Evolutionary conservation across 2,113 vertebrate species (phyloP).

Genomic region (Proterorhinus semilunaris): DNA sequence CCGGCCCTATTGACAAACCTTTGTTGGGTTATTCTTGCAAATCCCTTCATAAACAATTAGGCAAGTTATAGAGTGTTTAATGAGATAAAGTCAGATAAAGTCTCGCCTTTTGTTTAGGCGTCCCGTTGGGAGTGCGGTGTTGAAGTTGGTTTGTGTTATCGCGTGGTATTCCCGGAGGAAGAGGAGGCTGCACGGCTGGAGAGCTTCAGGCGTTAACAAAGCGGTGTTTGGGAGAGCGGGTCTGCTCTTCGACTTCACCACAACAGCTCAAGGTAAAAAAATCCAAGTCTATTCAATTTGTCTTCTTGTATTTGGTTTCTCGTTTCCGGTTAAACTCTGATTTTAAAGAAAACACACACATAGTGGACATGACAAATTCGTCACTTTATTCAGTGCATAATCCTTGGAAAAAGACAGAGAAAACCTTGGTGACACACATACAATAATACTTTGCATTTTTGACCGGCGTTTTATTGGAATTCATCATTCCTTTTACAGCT

Average conservation of each 20-base stretch:
- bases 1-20: slow-evolving; percentile 54
- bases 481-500: too few relatives aligned
- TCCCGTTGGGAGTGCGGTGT: slow-evolving; percentile 56
- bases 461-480: too few relatives aligned
- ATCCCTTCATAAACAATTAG: slow-evolving; percentile 77
- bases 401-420: too few relatives aligned
- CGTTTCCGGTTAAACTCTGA: background rate
- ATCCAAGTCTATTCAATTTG: slow-evolving; percentile 48
- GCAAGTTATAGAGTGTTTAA: slow-evolving; percentile 76
- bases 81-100: slow-evolving; percentile 76
- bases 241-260: slow-evolving; percentile 41
- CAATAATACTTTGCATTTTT: too few relatives aligned
- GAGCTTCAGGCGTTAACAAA: slow-evolving; percentile 61
- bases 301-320: slow-evolving; percentile 37
- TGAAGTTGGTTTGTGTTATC: slow-evolving; percentile 66
- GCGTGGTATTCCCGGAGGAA: slow-evolving; percentile 52
- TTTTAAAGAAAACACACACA: background rate
- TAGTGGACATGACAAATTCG: background rate
- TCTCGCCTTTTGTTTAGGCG: slow-evolving; percentile 65
- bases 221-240: slow-evolving; percentile 24
- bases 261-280: slow-evolving; percentile 38
- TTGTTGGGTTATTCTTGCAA: slow-evolving; percentile 67
- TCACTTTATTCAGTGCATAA: too few relatives aligned
- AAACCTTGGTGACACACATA: too few relatives aligned
- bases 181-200: slow-evolving; percentile 54